Base-by-base conservation (phyloP, 53 echinoderm and acorn worm species). In the Holothuria leucospilota region DNA sequence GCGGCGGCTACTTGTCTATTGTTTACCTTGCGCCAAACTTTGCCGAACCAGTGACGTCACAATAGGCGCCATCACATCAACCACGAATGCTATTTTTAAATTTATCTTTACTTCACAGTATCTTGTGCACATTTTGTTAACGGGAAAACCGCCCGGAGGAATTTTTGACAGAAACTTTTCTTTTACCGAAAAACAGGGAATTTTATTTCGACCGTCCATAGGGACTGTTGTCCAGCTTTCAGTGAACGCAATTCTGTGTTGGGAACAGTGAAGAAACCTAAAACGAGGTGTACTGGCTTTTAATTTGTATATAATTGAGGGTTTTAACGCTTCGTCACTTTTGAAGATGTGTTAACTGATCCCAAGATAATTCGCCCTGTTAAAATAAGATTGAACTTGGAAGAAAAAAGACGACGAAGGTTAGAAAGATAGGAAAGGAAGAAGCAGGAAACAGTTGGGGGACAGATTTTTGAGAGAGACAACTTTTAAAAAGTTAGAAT, bases 321-420 rank as follows among this genome's bases (percentile, higher is more conserved):
- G 13, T 59, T 81, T 81, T 81, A 13, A 81, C 81, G 81, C 60
- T 20, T 81, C 81, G 39, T 61, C 81, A 58, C 81, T 81, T 81
- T 62, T 81, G 21, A 81, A 39, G 29, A 61, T 81, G 60, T 81
- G 81, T 81, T 60, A 81, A 81, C 60, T 81, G 81, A 81, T 81
- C 81, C 81, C 81, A 29, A 61, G 81, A 81, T 81, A 81, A 81
- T 81, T 38, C 75, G 75, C 25, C 20, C 75, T 75, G 49, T 49
- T 49, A 75, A 49, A 49, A 75, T 23, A 71, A 41, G n/a, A 26
- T 75, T 51, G 49, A 75, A 75, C n/a, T 20, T 75, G 51, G 49
- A 49, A 46, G 11, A 28, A 12, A 75, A 51, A 49, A 25, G n/a
- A 75, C 8, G 75, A 75, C 49, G 14, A 72, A 72, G 42, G 75